Evolutionary conservation across 1,140 invertebrate species (phyloP).

Genomic region (Musca vetustissima): DNA sequence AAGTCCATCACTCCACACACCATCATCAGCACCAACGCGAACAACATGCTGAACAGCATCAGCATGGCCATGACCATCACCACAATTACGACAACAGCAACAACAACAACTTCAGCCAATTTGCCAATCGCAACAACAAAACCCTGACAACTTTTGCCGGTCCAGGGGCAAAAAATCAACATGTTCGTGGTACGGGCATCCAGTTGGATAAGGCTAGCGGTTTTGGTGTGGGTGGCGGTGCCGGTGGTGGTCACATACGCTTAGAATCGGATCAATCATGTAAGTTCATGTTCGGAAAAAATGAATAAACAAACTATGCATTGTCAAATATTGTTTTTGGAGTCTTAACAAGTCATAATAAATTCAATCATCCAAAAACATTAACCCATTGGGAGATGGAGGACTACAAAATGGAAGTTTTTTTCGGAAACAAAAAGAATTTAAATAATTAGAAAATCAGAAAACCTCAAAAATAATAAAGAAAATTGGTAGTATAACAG

Average conservation of each 20-base stretch:
- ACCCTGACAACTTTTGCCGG: constrained; percentile 50
- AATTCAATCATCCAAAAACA: too few relatives aligned
- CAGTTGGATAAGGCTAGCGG: constrained; percentile 46
- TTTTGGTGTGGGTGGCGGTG: constrained; percentile 41
- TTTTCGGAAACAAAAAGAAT: too few relatives aligned
- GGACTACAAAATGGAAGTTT: too few relatives aligned
- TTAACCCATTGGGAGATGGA: too few relatives aligned
- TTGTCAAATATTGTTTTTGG: too few relatives aligned
- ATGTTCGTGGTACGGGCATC: constrained; percentile 48
- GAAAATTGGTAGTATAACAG: too few relatives aligned
- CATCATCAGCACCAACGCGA: constrained; percentile 5
- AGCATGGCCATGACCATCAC: constrained; percentile 6
- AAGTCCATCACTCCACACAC: not conserved
- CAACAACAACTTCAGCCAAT: constrained; percentile 28
- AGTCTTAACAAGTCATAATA: too few relatives aligned
- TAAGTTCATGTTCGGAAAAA: not conserved
- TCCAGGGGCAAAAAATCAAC: constrained; percentile 51
- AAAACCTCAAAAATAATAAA: too few relatives aligned
- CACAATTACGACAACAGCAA: not conserved
- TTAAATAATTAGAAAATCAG: too few relatives aligned
- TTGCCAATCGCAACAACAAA: constrained; percentile 31
- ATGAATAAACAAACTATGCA: too few relatives aligned
- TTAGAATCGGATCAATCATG: constrained; percentile 3
- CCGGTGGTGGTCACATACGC: constrained; percentile 23
- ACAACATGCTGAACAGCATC: constrained; percentile 12